Evolutionary conservation across 2,888 invertebrate genomes (phyloP).

Genomic region (Tetragonula carbonaria): DNA sequence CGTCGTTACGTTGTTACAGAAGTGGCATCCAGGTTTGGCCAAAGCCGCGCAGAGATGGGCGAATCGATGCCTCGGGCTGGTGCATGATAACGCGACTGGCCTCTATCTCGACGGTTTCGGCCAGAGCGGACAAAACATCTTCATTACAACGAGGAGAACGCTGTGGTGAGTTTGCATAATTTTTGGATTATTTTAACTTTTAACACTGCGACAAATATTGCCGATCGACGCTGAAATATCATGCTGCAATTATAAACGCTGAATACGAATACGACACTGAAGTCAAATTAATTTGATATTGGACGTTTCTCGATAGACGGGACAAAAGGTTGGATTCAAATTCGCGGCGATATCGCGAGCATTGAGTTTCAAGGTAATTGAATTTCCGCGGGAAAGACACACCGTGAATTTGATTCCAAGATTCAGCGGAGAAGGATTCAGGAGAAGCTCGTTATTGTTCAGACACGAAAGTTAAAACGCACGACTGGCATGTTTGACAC

Average conservation of each 20-base stretch:
- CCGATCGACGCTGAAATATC: no score
- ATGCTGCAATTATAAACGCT: no score
- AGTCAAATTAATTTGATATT: background rate
- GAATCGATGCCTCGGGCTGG: conserved; percentile 88
- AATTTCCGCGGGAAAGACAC: background rate
- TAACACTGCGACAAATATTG: no score
- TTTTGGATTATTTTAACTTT: no score
- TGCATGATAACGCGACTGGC: conserved; percentile 89
- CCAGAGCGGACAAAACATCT: conserved; percentile 92
- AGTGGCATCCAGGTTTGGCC: conserved; percentile 90
- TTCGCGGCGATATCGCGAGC: background rate
- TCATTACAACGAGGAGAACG: conserved; percentile 91
- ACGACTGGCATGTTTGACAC: background rate
- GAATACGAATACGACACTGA: no score
- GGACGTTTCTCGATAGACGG: background rate
- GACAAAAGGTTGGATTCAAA: background rate
- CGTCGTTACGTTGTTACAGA: conserved; percentile 84
- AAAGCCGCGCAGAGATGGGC: conserved; percentile 91
- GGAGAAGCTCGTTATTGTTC: conserved; percentile 23
- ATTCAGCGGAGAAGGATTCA: background rate
- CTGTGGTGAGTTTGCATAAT: conserved; percentile 87
- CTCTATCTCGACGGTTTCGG: conserved; percentile 89
- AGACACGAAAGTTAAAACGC: background rate
- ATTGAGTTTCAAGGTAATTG: conserved; percentile 1
- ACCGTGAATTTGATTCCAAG: background rate